Evolutionary conservation across 2,888 invertebrate species (phyloP), one percentile per base, ranked within the genome.

Genomic region (Amphipyra tragopoginis): DNA sequence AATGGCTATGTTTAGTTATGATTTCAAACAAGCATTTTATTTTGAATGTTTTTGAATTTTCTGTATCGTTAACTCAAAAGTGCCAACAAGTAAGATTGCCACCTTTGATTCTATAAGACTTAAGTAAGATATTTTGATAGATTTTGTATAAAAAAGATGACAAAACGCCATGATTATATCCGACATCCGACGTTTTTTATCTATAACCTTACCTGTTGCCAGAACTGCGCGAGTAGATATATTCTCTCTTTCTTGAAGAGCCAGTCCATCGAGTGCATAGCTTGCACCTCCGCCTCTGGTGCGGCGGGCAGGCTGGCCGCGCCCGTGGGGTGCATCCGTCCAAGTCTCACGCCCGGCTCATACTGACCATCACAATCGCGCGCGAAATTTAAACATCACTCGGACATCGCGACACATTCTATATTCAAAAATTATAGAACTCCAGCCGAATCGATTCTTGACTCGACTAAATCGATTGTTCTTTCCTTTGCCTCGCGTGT

Each of bases 181-280:
- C n/a, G n/a, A n/a, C n/a, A n/a, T n/a, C n/a, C n/a, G n/a, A n/a
- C n/a, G n/a, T n/a, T n/a, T n/a, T n/a, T n/a, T n/a, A n/a, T n/a
- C n/a, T n/a, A 0, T 40, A 38, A 38, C 52, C 96, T 96, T 96
- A 98, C 98, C 98, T 98, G 98, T 97, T 98, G 98, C 98, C 98
- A 98, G 96, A 98, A 98, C 95, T 98, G 98, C 91, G 98, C 98
- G 91, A 98, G 96, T 91, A 98, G 96, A 96, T 98, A 98, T 95
- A 98, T 98, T 95, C 97, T 96, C 96, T 98, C 98, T 96, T 98
- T 98, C 96, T 98, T 98, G 96, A 98, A 98, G 93, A 98, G 97
- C 98, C 98, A 98, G 96, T 98, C 98, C 98, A 98, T 98, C 92
- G 98, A 98, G 96, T 98, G 98, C 97, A 98, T 97, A 95, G 98